These are phyloP conservation scores for Mesorhabditis belari DNA, from an alignment of 2,888 invertebrate genomes.

Conservation along the genomic window DNA sequence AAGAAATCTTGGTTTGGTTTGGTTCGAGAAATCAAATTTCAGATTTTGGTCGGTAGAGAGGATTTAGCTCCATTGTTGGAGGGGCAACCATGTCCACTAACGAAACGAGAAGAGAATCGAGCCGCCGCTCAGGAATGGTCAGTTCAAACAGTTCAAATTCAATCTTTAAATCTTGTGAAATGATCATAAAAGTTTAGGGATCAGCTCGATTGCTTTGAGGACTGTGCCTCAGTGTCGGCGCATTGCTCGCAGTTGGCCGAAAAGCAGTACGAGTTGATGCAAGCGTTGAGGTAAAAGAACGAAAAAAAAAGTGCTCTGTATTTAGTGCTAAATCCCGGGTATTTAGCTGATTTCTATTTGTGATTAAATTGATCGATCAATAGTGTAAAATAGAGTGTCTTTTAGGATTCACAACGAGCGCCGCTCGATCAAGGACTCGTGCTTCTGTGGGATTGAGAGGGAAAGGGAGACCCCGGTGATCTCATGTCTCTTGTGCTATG, in stretches of 20 bases:
- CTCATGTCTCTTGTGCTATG: background rate
- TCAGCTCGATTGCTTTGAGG: background rate
- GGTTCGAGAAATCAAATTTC: too few relatives aligned
- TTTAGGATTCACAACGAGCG: background rate
- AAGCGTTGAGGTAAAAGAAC: background rate
- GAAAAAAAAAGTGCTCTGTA: too few relatives aligned
- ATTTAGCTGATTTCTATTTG: too few relatives aligned
- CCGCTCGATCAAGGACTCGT: background rate
- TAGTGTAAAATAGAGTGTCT: background rate
- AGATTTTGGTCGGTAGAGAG: constrained; percentile 32
- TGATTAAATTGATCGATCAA: background rate
- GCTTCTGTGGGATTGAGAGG: background rate
- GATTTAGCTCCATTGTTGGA: constrained; percentile 34
- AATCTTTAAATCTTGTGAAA: too few relatives aligned
- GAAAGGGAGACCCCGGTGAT: background rate
- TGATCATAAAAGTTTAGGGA: background rate
- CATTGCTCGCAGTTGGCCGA: background rate
- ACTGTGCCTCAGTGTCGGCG: background rate
- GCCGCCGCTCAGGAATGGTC: background rate
- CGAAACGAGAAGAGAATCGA: background rate
- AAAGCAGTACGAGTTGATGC: background rate
- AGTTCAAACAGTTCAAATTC: too few relatives aligned
- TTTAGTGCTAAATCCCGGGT: too few relatives aligned
- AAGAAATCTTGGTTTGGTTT: too few relatives aligned
- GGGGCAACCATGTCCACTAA: constrained; percentile 18